Evolutionary conservation across 2,888 invertebrate genomes (phyloP), one percentile per base, ranked within the genome.

Genomic region (Agrochola lychnidis): DNA sequence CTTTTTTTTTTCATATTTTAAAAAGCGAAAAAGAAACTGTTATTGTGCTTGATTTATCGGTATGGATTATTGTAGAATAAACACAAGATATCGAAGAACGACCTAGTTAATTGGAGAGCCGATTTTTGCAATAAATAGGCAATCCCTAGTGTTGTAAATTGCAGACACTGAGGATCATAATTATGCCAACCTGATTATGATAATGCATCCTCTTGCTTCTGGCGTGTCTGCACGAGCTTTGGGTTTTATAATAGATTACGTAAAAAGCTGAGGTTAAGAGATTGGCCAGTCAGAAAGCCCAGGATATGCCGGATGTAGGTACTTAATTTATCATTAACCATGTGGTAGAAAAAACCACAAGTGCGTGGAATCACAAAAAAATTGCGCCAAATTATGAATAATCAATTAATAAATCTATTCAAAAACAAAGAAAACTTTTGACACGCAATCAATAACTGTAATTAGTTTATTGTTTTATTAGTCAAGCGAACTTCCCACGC

Each of bases 401-500:
- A 59, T 30, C 16, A 14, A 4, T 36, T 0, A 22, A 36, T 30
- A 19, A n/a, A 12, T 6, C 25, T 62, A 51, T 51, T 1, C 0
- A 67, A 51, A 51, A 22, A 48, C 9, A 51, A 67, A 51, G 7
- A 30, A 30, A 14, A 9, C 7, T 36, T 48, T 30, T 9, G 10
- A 68, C 16, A 68, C 5, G 45, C 53, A 68, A 78, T 59, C 70
- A 51, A 61, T 59, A n/a, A 53, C 40, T 1, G 42, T 51, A 66
- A 73, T 71, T 66, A 61, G 73, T 66, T 73, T 81, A 84, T 73
- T 72, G 59, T 70, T 66, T 53, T 57, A 67, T 42, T 30, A 56
- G 40, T 9, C 14, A 59, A 36, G 4, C 1, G 2, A 53, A 56
- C 30, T 83, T 84, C 82, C 70, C 76, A 84, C 79, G 79, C 61